Conservation (phyloP, 2,113 vertebrate genomes). For the Cololabis saira region DNA sequence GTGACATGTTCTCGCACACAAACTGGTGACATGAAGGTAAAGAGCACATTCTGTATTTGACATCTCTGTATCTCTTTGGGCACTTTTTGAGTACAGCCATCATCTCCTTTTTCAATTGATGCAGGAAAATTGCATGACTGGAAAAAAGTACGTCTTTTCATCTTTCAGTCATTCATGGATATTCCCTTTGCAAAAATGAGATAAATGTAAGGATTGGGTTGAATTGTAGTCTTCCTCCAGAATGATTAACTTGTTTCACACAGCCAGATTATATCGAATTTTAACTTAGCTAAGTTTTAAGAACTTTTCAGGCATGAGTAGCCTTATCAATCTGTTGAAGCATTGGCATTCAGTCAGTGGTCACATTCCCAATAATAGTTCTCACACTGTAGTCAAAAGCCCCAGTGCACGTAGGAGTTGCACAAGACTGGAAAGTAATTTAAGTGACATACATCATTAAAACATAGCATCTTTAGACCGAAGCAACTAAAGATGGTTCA, state of each 20-base stretch:
- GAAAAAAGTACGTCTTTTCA: constrained; percentile 34
- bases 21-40: constrained; percentile 45
- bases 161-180: constrained; percentile 22
- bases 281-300: constrained; percentile 21
- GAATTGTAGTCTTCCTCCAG: constrained; percentile 36
- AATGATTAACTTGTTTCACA: constrained; percentile 48
- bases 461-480: too few relatives aligned
- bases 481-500: too few relatives aligned
- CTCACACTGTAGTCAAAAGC: too few relatives aligned
- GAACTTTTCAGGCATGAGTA: background rate
- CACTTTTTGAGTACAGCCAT: constrained; percentile 35
- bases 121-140: constrained; percentile 32
- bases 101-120: constrained; percentile 63
- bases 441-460: too few relatives aligned
- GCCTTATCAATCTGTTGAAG: background rate
- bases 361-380: too few relatives aligned
- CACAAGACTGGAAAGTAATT: too few relatives aligned
- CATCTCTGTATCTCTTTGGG: constrained; percentile 49
- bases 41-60: constrained; percentile 65
- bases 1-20: constrained; percentile 2
- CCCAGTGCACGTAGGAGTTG: too few relatives aligned
- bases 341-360: background rate
- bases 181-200: constrained; percentile 24
- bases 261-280: constrained; percentile 30
- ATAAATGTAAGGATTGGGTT: constrained; percentile 24